These are phyloP conservation scores for Alviniconcha marisindica DNA, from an alignment of 1,140 invertebrate genomes.

Conservation along the genomic window DNA sequence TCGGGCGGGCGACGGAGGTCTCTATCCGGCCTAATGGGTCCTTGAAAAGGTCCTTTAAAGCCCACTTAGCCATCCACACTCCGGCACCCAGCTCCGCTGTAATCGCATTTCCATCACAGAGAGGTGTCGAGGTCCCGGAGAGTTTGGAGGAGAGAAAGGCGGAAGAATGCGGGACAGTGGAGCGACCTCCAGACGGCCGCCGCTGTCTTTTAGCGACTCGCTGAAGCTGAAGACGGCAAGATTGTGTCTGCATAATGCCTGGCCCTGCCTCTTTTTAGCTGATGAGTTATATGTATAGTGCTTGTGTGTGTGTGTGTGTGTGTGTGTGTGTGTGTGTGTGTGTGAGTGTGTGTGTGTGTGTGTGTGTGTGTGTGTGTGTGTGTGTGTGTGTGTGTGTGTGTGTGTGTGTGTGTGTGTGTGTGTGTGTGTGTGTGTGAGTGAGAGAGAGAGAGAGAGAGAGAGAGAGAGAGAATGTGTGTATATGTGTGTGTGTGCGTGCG, in stretches of 20 bases:
- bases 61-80: slow-evolving; percentile 27
- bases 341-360: slow-evolving; percentile 12
- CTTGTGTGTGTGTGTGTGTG: slow-evolving; percentile 4
- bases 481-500: background rate
- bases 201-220: slow-evolving; percentile 1
- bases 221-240: slow-evolving; percentile 7
- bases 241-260: slow-evolving; percentile 28
- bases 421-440: background rate
- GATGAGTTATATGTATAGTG: slow-evolving; percentile 7
- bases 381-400: background rate
- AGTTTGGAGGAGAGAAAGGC: background rate
- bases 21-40: background rate
- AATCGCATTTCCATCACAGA: slow-evolving; percentile 28
- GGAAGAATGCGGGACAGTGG: background rate
- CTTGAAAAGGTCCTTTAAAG: slow-evolving; percentile 25
- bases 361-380: slow-evolving; percentile 17
- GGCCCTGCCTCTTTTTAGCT: background rate
- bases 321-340: slow-evolving; percentile 17
- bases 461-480: background rate
- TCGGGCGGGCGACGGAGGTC: background rate
- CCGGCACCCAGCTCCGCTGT: background rate
- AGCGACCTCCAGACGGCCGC: background rate
- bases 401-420: slow-evolving; percentile 1
- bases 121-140: background rate
- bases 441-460: slow-evolving; percentile 15